Evolutionary conservation across 1,140 invertebrate genomes (phyloP), one percentile per base, ranked within the genome.

Genomic region (Homarus americanus): DNA sequence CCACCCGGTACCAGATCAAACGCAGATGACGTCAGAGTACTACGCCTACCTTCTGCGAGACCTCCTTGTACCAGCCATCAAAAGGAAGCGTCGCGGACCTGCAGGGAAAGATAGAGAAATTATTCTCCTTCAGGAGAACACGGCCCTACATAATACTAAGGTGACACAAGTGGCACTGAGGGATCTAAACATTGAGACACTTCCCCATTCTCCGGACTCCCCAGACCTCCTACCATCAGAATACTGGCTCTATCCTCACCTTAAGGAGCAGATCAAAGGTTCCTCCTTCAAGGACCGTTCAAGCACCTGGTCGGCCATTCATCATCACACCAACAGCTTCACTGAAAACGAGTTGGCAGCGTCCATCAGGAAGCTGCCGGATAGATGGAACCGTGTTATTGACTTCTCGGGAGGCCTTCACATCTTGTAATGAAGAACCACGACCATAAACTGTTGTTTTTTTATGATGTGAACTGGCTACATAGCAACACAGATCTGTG

Each of bases 401-500:
- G 88, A 90, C n/a, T 90, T 90, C 88, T 90, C 88, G 20, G 88
- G 88, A 32, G 88, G 88, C 24, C 88, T 90, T 24, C 88, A 90
- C 44, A 76, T 90, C 66, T 76, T 90, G 49, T 90, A 83, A 83
- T 86, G n/a, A 66, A 32, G 32, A 38, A 28, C 5, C 66, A 69
- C 20, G 5, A n/a, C 20, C 5, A n/a, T 34, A 69, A 5, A 24
- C 5, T 4, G n/a, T n/a, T 44, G 2, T 17, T 32, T 20, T 34
- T 41, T 24, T 73, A 36, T 28, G 1, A 12, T 32, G 38, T 7
- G 38, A 17, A n/a, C 75, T 15, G 24, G n/a, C 38, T 10, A 12
- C 20, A n/a, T 40, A 38, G 20, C 38, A 15, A 10, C 75, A 44
- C 38, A 32, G 12, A 32, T 75, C 24, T n/a, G n/a, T n/a, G n/a